These are phyloP conservation scores for Meteorus sp. DNA, from an alignment of 1,140 invertebrate genomes.

Conservation along the genomic window DNA sequence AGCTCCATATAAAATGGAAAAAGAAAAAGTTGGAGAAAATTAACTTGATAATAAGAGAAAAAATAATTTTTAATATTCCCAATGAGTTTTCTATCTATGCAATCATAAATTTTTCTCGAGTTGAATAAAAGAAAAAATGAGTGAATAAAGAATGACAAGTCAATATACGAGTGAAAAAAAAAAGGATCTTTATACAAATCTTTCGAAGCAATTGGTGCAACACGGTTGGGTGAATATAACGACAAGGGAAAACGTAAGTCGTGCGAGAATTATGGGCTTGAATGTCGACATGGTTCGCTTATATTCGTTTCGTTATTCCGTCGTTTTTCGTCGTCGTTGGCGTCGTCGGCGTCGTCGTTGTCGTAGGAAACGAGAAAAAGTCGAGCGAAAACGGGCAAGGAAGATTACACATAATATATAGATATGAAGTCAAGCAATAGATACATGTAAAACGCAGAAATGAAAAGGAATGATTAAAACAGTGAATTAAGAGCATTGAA, in stretches of 20 bases:
- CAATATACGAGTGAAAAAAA: too few relatives aligned
- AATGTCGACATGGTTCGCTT: constrained; percentile 16
- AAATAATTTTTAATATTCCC: too few relatives aligned
- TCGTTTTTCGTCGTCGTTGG: constrained; percentile 8
- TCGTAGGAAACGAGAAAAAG: constrained; percentile 1
- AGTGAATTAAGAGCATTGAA: constrained; percentile 13
- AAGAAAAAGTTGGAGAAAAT: too few relatives aligned
- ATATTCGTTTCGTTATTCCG: constrained; percentile 14
- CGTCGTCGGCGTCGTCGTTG: too few relatives aligned
- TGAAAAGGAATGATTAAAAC: constrained; percentile 2
- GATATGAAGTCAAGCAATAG: not conserved
- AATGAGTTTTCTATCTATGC: too few relatives aligned
- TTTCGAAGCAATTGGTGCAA: not conserved
- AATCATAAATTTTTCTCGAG: too few relatives aligned
- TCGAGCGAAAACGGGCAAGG: constrained; percentile 7
- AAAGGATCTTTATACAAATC: not conserved
- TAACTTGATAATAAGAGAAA: too few relatives aligned
- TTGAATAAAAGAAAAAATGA: too few relatives aligned
- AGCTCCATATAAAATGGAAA: too few relatives aligned
- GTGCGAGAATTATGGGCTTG: constrained; percentile 9
- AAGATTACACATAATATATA: not conserved
- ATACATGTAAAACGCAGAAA: not conserved
- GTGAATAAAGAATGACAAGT: too few relatives aligned
- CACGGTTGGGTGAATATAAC: not conserved
- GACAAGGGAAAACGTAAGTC: constrained; percentile 13